Evolutionary conservation across 2,113 vertebrate species (phyloP).

Genomic region (Gallinago paraguaiae): DNA sequence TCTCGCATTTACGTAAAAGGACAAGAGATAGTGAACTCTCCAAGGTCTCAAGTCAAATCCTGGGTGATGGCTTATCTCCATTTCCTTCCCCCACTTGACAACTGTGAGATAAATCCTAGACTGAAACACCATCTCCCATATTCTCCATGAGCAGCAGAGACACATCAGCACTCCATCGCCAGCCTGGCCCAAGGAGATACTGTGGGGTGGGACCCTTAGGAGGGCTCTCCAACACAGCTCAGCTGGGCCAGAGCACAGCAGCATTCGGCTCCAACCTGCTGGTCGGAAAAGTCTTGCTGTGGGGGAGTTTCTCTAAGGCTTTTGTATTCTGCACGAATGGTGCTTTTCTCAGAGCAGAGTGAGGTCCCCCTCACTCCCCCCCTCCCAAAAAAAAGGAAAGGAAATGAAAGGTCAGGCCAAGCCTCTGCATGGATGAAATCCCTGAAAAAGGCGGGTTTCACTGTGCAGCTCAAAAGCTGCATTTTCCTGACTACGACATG

Average conservation of each 20-base stretch:
- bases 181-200: background rate
- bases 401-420: slow-evolving; percentile 1
- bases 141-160: background rate
- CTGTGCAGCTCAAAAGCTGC: background rate
- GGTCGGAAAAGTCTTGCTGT: background rate
- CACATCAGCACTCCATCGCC: background rate
- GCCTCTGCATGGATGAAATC: background rate
- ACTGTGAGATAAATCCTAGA: background rate
- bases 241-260: fast-evolving
- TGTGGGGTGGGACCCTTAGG: background rate
- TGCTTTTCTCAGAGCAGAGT: background rate
- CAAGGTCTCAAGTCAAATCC: background rate
- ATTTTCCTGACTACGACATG: background rate
- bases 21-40: background rate
- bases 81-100: background rate
- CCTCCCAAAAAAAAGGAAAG: fast-evolving
- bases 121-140: background rate
- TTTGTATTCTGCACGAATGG: background rate
- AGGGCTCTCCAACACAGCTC: background rate
- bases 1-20: background rate
- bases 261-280: background rate
- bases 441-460: background rate
- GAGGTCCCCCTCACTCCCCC: background rate
- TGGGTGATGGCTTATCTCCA: background rate
- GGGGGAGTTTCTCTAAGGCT: background rate